Evolutionary conservation across 2,888 invertebrate species (phyloP).

Genomic region (Dorcus parallelipipedus): DNA sequence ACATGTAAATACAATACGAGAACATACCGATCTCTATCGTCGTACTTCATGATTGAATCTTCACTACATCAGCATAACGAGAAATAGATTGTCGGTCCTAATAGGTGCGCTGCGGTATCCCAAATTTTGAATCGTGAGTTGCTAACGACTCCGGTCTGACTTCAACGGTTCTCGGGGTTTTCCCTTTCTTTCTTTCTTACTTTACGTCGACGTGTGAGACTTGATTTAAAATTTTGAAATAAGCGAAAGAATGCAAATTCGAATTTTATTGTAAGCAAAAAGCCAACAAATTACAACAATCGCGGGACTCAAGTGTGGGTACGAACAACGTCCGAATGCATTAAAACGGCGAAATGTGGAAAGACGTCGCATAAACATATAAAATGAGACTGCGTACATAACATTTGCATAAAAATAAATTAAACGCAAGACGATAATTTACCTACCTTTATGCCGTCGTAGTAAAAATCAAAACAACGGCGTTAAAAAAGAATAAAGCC

Average conservation of each 20-base stretch:
- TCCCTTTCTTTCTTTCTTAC: not conserved
- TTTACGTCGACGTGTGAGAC: not conserved
- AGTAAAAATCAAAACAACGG: slow-evolving; percentile 2
- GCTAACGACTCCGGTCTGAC: no score
- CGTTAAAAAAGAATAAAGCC: not conserved
- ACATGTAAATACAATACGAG: no score
- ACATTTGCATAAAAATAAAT: slow-evolving; percentile 16
- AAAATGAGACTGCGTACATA: slow-evolving; percentile 10
- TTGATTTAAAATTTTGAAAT: not conserved
- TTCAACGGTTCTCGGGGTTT: no score
- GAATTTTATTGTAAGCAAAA: not conserved
- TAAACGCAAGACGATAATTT: slow-evolving; percentile 7
- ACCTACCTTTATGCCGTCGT: slow-evolving; percentile 3
- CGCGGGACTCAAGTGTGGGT: not conserved
- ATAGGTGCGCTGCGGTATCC: no score
- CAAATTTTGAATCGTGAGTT: no score
- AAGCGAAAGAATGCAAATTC: not conserved
- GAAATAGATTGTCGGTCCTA: no score
- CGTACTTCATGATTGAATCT: no score
- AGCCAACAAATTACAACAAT: not conserved
- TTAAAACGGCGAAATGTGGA: slow-evolving; percentile 7
- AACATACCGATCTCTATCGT: no score
- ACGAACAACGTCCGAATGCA: not conserved
- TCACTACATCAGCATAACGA: no score
- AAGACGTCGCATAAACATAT: slow-evolving; percentile 5